phyloP scores from a whole-genome alignment of 1,140 invertebrate genomes.

The Lordiphosa clarofinis region DNA sequence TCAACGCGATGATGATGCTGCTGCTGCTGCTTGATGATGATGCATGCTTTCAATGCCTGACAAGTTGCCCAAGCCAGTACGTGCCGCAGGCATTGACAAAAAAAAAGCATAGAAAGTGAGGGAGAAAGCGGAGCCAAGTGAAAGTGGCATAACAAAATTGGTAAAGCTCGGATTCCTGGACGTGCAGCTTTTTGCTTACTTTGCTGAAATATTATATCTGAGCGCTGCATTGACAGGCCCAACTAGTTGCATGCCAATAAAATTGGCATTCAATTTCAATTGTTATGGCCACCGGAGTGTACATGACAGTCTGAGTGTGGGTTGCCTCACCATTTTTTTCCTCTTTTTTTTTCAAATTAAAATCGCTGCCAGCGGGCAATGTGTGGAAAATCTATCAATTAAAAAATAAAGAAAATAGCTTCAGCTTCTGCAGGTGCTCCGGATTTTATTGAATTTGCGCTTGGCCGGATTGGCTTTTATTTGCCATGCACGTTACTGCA shows the following conservation, averaged over 20 bases:
- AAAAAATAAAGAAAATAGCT: conserved; percentile 27
- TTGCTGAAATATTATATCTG: conserved; percentile 66
- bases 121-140: conserved; percentile 19
- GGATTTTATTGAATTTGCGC: conserved; percentile 38
- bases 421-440: conserved; percentile 7
- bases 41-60: conserved; percentile 29
- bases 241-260: conserved; percentile 68
- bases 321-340: conserved; percentile 12
- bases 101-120: no score
- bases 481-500: background rate
- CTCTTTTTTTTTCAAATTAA: conserved; percentile 62
- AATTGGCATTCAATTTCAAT: conserved; percentile 70
- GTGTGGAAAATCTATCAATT: conserved; percentile 55
- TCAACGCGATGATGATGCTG: conserved; percentile 43
- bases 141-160: conserved; percentile 19
- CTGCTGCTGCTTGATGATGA: conserved; percentile 28
- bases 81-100: conserved; percentile 45
- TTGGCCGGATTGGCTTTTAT: conserved; percentile 10
- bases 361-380: conserved; percentile 41
- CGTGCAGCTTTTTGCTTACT: conserved; percentile 27
- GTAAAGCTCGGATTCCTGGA: no score
- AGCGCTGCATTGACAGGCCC: conserved; percentile 48
- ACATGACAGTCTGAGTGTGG: conserved; percentile 26
- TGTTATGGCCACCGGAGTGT: conserved; percentile 33
- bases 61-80: conserved; percentile 43